Percentiles rank a stretch among this genome's conserved stretches.
phyloP scores from a whole-genome alignment of 2,797 vertebrate species.

The Margarornis squamiger region DNA sequence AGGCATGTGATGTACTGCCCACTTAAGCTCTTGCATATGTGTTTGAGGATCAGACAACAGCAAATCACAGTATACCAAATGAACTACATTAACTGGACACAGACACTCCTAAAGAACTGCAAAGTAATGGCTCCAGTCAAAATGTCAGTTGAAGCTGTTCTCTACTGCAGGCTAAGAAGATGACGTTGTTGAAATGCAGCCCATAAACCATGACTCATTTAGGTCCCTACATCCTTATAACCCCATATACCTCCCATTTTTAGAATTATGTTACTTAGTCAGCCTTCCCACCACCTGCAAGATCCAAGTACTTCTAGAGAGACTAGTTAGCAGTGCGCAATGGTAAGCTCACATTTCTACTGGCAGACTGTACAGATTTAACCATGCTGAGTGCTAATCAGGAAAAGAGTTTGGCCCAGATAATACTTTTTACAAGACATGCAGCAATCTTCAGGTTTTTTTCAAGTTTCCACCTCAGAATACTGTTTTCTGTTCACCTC shows the following conservation, averaged over 20 bases:
- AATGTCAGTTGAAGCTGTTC: neutral
- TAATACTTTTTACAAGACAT: neutral
- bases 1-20: neutral
- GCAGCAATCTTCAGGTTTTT: neutral
- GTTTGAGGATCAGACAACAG: neutral
- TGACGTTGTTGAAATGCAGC: neutral
- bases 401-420: neutral
- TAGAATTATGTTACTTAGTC: neutral
- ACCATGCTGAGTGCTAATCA: rapidly evolving
- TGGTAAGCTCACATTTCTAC: neutral
- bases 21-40: neutral
- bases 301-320: neutral
- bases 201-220: neutral
- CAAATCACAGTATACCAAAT: neutral
- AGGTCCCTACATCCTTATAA: neutral
- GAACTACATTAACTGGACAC: neutral
- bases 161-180: neutral
- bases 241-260: neutral
- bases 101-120: neutral
- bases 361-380: neutral
- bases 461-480: neutral
- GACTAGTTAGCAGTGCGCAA: neutral
- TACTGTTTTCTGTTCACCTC: neutral
- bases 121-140: neutral
- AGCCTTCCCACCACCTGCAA: neutral